These are phyloP conservation scores for Lycaon pictus DNA, from an alignment of 2,113 vertebrate species.

Conservation along the genomic window DNA sequence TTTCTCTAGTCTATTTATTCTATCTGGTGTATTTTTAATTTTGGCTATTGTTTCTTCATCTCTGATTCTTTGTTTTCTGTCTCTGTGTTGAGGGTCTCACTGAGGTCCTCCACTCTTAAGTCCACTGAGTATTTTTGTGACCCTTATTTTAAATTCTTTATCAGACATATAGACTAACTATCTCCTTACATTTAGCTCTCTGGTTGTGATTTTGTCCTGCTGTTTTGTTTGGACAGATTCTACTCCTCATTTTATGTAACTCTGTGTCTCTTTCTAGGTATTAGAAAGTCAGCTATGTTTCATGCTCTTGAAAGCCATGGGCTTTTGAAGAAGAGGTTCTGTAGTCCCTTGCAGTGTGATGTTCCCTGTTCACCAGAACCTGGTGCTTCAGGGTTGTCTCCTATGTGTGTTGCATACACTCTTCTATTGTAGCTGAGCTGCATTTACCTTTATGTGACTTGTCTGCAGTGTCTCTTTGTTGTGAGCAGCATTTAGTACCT, in stretches of 20 bases:
- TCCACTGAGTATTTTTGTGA: no score
- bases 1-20: background rate
- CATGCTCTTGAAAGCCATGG: background rate
- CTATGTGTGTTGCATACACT: background rate
- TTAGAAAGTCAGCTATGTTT: background rate
- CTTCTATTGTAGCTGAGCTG: background rate
- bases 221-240: background rate
- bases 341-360: background rate
- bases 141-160: no score
- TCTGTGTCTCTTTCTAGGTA: background rate
- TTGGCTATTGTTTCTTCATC: background rate
- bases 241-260: background rate
- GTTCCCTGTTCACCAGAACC: background rate
- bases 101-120: no score
- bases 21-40: background rate
- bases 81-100: background rate
- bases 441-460: background rate
- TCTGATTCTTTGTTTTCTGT: background rate
- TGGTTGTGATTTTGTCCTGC: background rate
- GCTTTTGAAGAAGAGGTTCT: background rate
- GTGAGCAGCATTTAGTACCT: background rate
- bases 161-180: no score
- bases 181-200: background rate
- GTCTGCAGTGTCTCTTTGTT: background rate
- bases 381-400: background rate